Conservation (phyloP, 2,113 vertebrate genomes). For the Pogona vitticeps region DNA sequence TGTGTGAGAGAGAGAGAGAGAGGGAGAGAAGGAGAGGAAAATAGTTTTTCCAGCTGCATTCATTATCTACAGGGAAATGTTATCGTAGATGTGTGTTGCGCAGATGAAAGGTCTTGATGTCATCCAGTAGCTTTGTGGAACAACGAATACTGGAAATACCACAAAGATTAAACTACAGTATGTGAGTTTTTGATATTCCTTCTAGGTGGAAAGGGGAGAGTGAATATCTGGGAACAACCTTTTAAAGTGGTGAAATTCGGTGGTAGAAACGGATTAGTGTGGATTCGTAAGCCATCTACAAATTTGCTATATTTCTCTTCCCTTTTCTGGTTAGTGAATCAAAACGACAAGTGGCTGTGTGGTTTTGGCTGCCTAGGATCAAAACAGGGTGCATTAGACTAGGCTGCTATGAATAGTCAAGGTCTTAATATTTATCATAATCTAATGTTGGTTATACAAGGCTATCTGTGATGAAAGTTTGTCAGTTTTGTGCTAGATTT, state of each 20-base stretch:
- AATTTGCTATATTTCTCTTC: not conserved
- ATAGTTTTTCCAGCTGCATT: not conserved
- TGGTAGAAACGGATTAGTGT: not conserved
- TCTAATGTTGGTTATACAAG: too few species aligned
- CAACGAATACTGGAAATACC: not conserved
- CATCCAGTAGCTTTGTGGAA: not conserved
- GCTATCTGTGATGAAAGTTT: too few species aligned
- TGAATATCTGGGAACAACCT: not conserved
- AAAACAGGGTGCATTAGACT: too few species aligned
- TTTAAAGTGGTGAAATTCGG: not conserved
- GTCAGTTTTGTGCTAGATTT: too few species aligned
- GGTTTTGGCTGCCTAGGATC: too few species aligned
- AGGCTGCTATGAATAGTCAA: too few species aligned
- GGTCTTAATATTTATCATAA: too few species aligned
- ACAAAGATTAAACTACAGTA: not conserved
- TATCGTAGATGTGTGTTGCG: not conserved
- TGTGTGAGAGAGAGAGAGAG: too few species aligned
- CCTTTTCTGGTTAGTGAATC: too few species aligned
- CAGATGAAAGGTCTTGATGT: constrained; percentile 21
- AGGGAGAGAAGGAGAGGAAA: not conserved
- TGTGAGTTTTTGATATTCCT: not conserved
- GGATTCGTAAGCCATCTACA: not conserved
- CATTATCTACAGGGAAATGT: not conserved
- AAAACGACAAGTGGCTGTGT: too few species aligned
- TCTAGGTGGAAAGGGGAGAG: not conserved